phyloP scores from a whole-genome alignment of 2,888 invertebrate genomes.

The Drosophila birchii region DNA sequence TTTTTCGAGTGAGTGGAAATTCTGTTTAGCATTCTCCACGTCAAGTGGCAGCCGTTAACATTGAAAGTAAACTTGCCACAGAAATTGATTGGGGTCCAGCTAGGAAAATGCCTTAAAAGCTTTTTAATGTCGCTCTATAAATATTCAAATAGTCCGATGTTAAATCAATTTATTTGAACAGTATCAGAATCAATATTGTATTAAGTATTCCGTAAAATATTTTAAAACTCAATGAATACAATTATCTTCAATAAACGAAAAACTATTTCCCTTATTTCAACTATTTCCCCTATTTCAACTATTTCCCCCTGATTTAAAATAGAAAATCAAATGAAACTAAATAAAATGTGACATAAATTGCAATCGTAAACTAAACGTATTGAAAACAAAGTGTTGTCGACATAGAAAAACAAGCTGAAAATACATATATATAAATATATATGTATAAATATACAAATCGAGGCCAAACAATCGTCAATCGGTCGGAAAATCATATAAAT shows the following conservation, averaged over 20 bases:
- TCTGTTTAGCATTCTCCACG: constrained; percentile 22
- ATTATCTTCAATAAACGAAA: background rate
- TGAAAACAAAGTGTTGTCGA: constrained; percentile 5
- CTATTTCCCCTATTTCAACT: background rate
- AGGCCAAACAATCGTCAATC: constrained; percentile 1
- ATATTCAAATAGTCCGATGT: constrained; percentile 3
- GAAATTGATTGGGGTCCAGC: constrained; percentile 3
- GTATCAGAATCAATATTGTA: background rate
- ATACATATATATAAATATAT: background rate
- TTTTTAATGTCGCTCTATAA: background rate
- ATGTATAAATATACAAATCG: background rate
- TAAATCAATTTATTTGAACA: background rate
- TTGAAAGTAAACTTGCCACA: constrained; percentile 11
- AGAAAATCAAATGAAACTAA: background rate
- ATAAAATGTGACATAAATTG: constrained; percentile 8
- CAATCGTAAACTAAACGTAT: background rate
- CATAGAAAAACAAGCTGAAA: constrained; percentile 1
- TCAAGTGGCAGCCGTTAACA: constrained; percentile 9
- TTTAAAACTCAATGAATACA: no score
- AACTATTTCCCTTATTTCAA: background rate
- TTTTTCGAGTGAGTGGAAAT: constrained; percentile 27
- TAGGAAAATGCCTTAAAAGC: background rate
- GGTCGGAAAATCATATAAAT: constrained; percentile 12
- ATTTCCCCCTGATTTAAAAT: constrained; percentile 1
- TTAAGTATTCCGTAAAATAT: background rate